Evolutionary conservation across 2,113 vertebrate genomes (phyloP).

Genomic region (Tyto alba): DNA sequence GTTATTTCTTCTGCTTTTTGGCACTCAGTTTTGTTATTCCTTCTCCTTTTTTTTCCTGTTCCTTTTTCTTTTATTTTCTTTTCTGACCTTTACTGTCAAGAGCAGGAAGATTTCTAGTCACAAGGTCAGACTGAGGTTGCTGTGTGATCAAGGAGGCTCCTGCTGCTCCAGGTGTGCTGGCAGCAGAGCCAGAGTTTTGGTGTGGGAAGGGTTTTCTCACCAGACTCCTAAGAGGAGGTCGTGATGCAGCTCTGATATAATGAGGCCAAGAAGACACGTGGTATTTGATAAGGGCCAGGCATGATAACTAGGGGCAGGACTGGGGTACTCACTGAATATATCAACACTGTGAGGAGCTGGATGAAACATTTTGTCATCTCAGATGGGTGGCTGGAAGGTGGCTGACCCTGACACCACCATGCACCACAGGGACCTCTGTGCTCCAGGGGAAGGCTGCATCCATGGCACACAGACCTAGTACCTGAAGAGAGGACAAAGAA

Average conservation of each 20-base stretch:
- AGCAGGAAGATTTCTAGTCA: neutral
- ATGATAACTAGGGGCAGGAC: neutral
- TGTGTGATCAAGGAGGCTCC: neutral
- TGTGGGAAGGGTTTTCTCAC: neutral
- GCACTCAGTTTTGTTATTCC: neutral
- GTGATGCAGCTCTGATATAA: rapidly evolving
- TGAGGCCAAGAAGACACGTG: rapidly evolving
- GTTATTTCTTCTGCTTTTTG: slow-evolving; percentile 42
- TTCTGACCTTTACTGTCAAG: neutral
- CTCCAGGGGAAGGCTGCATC: neutral
- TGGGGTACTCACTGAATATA: rapidly evolving
- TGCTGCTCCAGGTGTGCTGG: neutral
- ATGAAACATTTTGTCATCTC: neutral
- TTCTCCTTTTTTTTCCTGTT: neutral
- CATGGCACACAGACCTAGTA: rapidly evolving
- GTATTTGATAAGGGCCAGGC: neutral
- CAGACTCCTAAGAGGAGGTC: neutral
- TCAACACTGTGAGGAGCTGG: neutral
- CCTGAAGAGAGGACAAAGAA: neutral
- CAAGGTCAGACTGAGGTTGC: neutral
- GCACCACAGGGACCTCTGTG: rapidly evolving
- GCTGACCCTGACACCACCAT: neutral
- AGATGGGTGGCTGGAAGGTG: neutral
- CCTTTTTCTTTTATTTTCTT: neutral
- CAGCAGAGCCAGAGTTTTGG: neutral